A percentile compares a stretch with the other conserved stretches of the same genome.
These are phyloP conservation scores for Forficula auricularia DNA, from an alignment of 1,140 invertebrate species.

Conservation along the genomic window DNA sequence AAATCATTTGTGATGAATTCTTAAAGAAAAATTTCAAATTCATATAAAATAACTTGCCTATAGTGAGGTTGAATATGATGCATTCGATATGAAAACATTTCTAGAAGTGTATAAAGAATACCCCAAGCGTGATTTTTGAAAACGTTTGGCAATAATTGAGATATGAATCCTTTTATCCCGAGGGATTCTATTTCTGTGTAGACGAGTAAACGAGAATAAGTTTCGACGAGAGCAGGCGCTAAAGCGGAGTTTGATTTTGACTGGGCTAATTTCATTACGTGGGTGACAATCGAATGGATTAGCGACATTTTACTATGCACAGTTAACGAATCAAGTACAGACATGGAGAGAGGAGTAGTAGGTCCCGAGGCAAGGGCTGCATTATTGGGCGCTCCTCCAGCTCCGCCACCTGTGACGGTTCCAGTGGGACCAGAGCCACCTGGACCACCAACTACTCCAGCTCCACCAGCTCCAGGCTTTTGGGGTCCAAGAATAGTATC, in stretches of 20 bases:
- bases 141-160: conserved; percentile 73
- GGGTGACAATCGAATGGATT: conserved; percentile 83
- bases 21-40: no score
- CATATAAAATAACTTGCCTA: conserved; percentile 3
- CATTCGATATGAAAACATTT: conserved; percentile 92
- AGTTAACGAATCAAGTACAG: conserved; percentile 82
- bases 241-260: conserved; percentile 65
- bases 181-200: conserved; percentile 94
- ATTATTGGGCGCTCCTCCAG: conserved; percentile 27
- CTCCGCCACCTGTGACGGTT: conserved; percentile 23
- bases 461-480: conserved; percentile 31
- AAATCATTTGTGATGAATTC: no score
- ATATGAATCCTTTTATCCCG: conserved; percentile 91
- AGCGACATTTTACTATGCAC: conserved; percentile 95
- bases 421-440: conserved; percentile 25
- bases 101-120: conserved; percentile 79
- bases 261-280: conserved; percentile 74
- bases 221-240: conserved; percentile 84
- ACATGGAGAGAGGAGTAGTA: conserved; percentile 76
- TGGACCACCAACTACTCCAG: conserved; percentile 32
- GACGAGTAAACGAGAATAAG: conserved; percentile 78
- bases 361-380: conserved; percentile 35
- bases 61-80: conserved; percentile 94
- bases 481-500: conserved; percentile 71
- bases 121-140: conserved; percentile 88